Base-by-base conservation (phyloP, 2,888 invertebrate genomes). In the Germaria angustata region DNA sequence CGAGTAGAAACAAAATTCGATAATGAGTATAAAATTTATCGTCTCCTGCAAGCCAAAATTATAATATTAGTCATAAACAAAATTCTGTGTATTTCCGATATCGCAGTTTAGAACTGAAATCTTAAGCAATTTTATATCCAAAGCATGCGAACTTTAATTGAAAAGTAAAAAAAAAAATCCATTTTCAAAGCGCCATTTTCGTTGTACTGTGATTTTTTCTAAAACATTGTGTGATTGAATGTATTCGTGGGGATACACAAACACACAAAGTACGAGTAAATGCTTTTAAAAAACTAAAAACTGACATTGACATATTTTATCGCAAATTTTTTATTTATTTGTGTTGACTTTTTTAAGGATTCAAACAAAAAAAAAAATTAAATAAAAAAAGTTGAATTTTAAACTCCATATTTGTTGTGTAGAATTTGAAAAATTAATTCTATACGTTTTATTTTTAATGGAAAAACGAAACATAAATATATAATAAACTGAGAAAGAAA, bases 291-390 rank as follows among this genome's bases (percentile, higher is more conserved):
- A 15, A 34, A 55, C 32, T 32, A 24, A 61, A 78, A 65, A 69
- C 57, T 81, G 71, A 81, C 76, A 53, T 77, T 81, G 81, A 81
- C 76, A 77, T 65, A 59, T 66, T 81, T 49, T 63, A 65, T 59
- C 59, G 59, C 63, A 53, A 65, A 39, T 34, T 51, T 75, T 46
- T 53, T 57, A 46, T 63, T 69, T 75, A 63, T 44, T 61, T 69
- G 22, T 46, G 46, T 36, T 69, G 24, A n/a, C 28, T 22, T 59
- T 24, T 34, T 57, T 73, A n/a, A 9, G 28, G 20, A 55, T 32
- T 32, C n/a, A 17, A 65, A 44, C 22, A 0, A 41, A 39, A 49
- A 41, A 46, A 39, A 49, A 32, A 66, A 20, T 8, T 1, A 5
- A n/a, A 34, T n/a, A 24, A 49, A 68, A 57, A n/a, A 39, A 17